Evolutionary conservation across 2,113 vertebrate genomes (phyloP).

Genomic region (Xiphophorus hellerii): DNA sequence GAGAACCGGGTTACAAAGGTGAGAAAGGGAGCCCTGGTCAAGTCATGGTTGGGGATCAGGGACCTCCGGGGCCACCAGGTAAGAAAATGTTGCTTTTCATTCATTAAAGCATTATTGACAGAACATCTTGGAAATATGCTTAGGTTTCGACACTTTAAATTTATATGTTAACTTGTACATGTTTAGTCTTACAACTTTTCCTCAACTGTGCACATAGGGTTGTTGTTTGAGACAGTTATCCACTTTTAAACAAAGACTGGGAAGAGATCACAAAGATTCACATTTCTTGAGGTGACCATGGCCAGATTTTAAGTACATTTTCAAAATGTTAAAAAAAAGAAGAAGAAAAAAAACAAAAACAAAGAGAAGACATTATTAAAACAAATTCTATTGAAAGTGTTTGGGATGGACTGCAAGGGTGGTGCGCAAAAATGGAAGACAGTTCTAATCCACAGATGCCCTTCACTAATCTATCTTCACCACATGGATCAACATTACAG

Average conservation of each 20-base stretch:
- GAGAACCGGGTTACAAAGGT: conserved; percentile 87
- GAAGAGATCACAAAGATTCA: not conserved
- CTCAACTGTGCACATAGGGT: not conserved
- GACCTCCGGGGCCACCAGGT: conserved; percentile 90
- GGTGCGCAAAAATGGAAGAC: not conserved
- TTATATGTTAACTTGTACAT: not conserved
- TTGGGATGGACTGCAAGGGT: not conserved
- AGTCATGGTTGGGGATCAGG: conserved; percentile 84
- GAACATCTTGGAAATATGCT: not conserved
- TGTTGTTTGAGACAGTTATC: not conserved
- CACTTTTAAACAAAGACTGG: not conserved
- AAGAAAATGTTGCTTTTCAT: conserved; percentile 35
- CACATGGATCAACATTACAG: not conserved
- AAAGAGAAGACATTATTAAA: not conserved
- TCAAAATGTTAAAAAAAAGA: not conserved
- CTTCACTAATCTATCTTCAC: not conserved
- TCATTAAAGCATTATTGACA: not conserved
- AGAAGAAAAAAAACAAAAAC: not conserved
- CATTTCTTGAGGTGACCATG: not conserved
- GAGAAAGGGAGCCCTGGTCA: conserved; percentile 88
- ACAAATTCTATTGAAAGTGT: not conserved
- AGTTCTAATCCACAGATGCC: too few relatives aligned
- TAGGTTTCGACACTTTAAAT: not conserved
- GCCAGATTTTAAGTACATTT: not conserved
- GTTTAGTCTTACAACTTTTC: not conserved